Conservation (phyloP, 2,113 vertebrate genomes). For the Microcebus ravelobensis region DNA sequence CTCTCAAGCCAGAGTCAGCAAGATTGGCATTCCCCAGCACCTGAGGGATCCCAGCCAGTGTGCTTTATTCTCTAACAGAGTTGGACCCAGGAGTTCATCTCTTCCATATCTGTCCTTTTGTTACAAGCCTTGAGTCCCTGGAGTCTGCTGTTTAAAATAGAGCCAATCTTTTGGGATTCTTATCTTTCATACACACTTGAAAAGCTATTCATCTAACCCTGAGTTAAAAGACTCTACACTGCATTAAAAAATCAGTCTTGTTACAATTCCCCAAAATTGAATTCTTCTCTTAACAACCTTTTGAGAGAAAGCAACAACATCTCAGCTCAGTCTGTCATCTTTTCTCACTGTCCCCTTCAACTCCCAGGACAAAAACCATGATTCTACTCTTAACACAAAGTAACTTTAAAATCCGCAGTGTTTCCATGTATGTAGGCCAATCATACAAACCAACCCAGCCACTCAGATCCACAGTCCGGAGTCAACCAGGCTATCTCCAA, state of each 20-base stretch:
- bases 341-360: background rate
- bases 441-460: background rate
- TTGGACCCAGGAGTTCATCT: conserved; percentile 54
- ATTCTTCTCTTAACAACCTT: conserved; percentile 13
- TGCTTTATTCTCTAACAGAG: conserved; percentile 56
- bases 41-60: conserved; percentile 35
- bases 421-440: background rate
- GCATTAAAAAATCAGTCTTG: conserved; percentile 19
- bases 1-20: conserved; percentile 47
- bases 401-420: background rate
- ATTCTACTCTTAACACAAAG: background rate
- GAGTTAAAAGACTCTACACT: conserved; percentile 68
- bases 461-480: background rate
- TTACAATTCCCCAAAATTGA: background rate
- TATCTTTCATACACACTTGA: conserved; percentile 74
- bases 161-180: conserved; percentile 74
- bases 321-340: background rate
- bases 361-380: background rate
- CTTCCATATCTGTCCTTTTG: conserved; percentile 72
- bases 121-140: conserved; percentile 67
- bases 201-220: conserved; percentile 75
- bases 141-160: conserved; percentile 68
- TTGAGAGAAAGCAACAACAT: background rate
- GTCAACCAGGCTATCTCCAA: background rate
- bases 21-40: conserved; percentile 47